Evolutionary conservation across 2,888 invertebrate genomes (phyloP).

Genomic region (Xestoiulus laeticollis): DNA sequence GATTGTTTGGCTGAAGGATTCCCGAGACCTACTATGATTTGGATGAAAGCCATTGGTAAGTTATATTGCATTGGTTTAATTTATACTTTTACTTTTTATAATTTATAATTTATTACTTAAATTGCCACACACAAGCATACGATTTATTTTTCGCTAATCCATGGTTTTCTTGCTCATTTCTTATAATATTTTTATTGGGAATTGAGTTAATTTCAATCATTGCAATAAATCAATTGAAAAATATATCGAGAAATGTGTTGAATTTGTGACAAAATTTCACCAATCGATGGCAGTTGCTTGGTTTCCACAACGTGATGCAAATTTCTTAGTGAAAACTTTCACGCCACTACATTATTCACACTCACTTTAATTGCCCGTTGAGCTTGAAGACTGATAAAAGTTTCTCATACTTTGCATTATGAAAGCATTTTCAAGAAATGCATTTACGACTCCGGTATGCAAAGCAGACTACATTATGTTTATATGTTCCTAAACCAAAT

Average conservation of each 20-base stretch:
- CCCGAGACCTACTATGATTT: slow-evolving; percentile 91
- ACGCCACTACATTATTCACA: neutral
- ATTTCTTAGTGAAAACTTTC: neutral
- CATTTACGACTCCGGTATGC: neutral
- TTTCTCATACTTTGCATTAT: neutral
- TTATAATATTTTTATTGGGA: no score
- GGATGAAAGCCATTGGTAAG: slow-evolving; percentile 94
- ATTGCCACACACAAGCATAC: neutral
- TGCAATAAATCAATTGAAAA: no score
- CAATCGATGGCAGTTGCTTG: no score
- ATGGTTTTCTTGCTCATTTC: no score
- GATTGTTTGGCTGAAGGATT: slow-evolving; percentile 97
- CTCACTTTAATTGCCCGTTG: neutral
- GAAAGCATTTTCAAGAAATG: neutral
- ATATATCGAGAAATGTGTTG: no score
- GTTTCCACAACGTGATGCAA: no score
- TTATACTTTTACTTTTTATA: neutral
- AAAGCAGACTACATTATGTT: neutral
- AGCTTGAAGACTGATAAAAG: neutral
- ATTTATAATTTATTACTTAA: neutral
- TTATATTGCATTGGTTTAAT: no score
- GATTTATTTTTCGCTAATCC: no score
- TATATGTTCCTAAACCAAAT: neutral
- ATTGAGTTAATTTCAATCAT: no score
- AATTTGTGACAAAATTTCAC: no score